These are phyloP conservation scores for Psophia crepitans DNA, from an alignment of 2,113 vertebrate species.

Conservation along the genomic window DNA sequence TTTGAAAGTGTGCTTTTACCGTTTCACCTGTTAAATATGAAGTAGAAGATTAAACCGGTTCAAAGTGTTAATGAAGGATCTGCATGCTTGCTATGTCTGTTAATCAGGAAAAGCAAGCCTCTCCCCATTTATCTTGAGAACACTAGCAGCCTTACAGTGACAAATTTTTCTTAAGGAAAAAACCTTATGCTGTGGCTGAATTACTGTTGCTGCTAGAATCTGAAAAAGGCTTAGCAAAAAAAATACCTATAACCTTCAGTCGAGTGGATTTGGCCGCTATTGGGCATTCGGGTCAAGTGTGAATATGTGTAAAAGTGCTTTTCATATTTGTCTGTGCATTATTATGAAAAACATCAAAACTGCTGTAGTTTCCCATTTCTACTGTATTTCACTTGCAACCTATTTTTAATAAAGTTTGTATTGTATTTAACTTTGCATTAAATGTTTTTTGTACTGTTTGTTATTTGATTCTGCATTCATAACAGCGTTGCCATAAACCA, in stretches of 20 bases:
- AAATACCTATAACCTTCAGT: constrained; percentile 22
- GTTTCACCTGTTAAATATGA: constrained; percentile 69
- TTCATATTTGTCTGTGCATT: constrained; percentile 71
- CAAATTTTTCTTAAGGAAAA: constrained; percentile 24
- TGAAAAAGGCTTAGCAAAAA: constrained; percentile 58
- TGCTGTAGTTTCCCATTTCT: constrained; percentile 84
- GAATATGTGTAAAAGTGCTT: constrained; percentile 72
- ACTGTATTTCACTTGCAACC: constrained; percentile 83
- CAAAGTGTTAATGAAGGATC: constrained; percentile 69
- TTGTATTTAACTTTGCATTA: constrained; percentile 81
- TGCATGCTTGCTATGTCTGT: constrained; percentile 59
- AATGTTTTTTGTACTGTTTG: constrained; percentile 32
- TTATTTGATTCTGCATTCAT: neutral
- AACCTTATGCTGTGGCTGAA: constrained; percentile 34
- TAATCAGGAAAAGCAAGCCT: constrained; percentile 66
- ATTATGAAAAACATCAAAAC: constrained; percentile 72
- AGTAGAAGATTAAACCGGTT: constrained; percentile 54
- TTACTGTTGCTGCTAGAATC: constrained; percentile 58
- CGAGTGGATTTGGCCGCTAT: constrained; percentile 62
- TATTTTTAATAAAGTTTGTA: constrained; percentile 88
- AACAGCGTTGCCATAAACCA: neutral
- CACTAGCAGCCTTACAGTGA: constrained; percentile 62
- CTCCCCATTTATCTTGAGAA: constrained; percentile 63
- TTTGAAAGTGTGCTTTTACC: constrained; percentile 74
- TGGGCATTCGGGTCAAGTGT: constrained; percentile 66